Base-by-base conservation (phyloP, 2,113 vertebrate genomes). In the Ochotona curzoniae region DNA sequence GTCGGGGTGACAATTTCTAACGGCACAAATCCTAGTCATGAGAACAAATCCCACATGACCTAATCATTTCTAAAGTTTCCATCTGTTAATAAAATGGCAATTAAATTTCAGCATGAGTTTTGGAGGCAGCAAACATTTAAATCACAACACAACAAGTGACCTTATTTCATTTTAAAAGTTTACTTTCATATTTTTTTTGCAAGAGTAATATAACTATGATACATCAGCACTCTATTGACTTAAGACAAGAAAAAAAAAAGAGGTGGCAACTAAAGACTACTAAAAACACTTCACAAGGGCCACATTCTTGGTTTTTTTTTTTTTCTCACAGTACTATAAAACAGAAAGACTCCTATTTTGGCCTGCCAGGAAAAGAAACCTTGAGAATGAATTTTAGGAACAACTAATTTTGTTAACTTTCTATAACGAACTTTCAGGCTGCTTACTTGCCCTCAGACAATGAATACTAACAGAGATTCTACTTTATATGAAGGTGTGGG, bases 341-440 rank as follows among this genome's bases (percentile, higher is more conserved):
- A 89, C 38, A 64, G 44, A 93, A 32, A 87, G 64, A 87, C 78
- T 95, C 23, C 38, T 74, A 82, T 69, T 78, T 92, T 85, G 87
- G 69, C 32, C 66, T 93, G 28, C 94, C 80, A 91, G 80, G 51
- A 90, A 85, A 93, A 89, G 38, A 94, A 88, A 86, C 4, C 30
- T 49, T 32, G 30, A 79, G 75, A 91, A 66, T 66, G 89, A 94
- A 91, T 95, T 94, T 75, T 85, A 49, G 69, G 49, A 95, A 85
- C 25, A 94, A 90, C 69, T 78, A 54, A 63, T 60, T 92, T 75
- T 90, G 89, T 73, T 54, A 93, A 79, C 28, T 4, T 93, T 93
- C 32, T 70, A 80, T 26, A 87, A 83, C 75, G 60, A 82, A 63
- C 11, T 79, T 61, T 26, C 20, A 11, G 28, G 11, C 51, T 66